Percentiles rank a stretch among this genome's conserved stretches.
Evolutionary conservation across 1,140 invertebrate species (phyloP).

Genomic region (Diachasmimorpha longicaudata): DNA sequence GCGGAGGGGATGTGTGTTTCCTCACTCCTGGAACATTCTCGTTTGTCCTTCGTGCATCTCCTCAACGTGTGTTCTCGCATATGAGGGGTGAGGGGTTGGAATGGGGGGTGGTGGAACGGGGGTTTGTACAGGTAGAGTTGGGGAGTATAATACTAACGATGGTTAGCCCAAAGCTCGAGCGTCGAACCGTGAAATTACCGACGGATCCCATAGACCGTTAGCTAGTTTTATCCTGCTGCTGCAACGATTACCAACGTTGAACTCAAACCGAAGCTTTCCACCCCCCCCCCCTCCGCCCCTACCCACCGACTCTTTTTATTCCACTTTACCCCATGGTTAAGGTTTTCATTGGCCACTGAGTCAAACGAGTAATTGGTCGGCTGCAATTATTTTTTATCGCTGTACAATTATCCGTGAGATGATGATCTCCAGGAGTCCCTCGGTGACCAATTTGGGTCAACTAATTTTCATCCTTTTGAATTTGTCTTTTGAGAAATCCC

Average conservation of each 20-base stretch:
- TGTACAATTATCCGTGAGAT: conserved; percentile 9
- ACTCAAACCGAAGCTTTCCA: not conserved
- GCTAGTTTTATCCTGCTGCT: conserved; percentile 19
- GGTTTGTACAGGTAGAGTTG: not conserved
- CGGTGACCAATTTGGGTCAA: conserved; percentile 9
- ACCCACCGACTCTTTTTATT: not conserved
- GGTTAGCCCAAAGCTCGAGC: conserved; percentile 47
- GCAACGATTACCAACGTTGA: conserved; percentile 27
- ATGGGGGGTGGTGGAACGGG: not conserved
- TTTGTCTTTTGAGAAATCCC: not conserved
- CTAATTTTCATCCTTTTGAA: not conserved
- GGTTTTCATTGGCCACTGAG: not conserved
- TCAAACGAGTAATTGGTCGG: conserved; percentile 18
- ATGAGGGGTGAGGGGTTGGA: not conserved
- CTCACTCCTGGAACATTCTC: not conserved
- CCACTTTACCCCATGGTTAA: conserved; percentile 18
- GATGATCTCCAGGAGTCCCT: not conserved
- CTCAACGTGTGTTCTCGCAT: not conserved
- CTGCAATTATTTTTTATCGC: conserved; percentile 25
- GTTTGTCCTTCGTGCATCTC: not conserved
- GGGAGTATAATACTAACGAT: conserved; percentile 28
- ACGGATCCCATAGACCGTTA: conserved; percentile 25
- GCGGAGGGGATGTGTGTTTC: not conserved
- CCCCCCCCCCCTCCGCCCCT: not conserved
- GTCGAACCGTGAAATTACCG: conserved; percentile 55